Percentiles rank a stretch among this genome's conserved stretches.
Conservation (phyloP, 35 echinoderm and acorn worm genomes). For the Amphiura filiformis region DNA sequence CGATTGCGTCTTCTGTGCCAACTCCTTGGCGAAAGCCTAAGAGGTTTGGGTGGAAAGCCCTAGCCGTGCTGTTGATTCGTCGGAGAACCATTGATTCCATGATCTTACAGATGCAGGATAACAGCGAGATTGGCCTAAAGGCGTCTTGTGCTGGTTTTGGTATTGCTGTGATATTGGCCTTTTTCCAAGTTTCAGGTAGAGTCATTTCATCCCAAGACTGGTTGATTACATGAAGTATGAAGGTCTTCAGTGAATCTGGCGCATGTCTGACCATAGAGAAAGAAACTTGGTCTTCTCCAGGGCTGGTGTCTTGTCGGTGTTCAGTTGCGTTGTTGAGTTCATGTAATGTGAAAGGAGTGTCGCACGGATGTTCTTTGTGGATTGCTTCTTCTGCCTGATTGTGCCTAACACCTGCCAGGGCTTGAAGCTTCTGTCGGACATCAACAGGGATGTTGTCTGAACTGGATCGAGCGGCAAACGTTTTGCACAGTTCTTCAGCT, state of each 20-base stretch:
- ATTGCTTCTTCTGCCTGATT: background rate
- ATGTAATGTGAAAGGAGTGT: conserved; percentile 7
- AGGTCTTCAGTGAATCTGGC: conserved; percentile 10
- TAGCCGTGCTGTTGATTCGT: conserved; percentile 11
- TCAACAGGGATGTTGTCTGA: background rate
- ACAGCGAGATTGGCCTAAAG: conserved; percentile 20
- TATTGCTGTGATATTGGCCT: conserved; percentile 11
- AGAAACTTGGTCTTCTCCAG: background rate
- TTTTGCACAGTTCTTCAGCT: conserved; percentile 9
- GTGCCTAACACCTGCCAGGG: background rate
- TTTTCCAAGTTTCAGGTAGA: background rate
- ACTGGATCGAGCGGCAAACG: background rate
- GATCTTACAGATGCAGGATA: conserved; percentile 12
- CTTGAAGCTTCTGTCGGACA: background rate
- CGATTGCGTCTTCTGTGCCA: conserved; percentile 20
- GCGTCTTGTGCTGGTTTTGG: conserved; percentile 33
- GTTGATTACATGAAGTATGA: conserved; percentile 11
- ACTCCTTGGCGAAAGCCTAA: conserved; percentile 10
- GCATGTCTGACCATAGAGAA: background rate
- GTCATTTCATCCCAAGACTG: background rate
- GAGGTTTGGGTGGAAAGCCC: conserved; percentile 9
- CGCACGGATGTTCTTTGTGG: background rate
- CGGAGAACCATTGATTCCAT: conserved; percentile 25
- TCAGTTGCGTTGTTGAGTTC: background rate
- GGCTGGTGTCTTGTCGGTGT: conserved; percentile 20